phyloP scores from a whole-genome alignment of 2,113 vertebrate species.

The Coryphaenoides rupestris region DNA sequence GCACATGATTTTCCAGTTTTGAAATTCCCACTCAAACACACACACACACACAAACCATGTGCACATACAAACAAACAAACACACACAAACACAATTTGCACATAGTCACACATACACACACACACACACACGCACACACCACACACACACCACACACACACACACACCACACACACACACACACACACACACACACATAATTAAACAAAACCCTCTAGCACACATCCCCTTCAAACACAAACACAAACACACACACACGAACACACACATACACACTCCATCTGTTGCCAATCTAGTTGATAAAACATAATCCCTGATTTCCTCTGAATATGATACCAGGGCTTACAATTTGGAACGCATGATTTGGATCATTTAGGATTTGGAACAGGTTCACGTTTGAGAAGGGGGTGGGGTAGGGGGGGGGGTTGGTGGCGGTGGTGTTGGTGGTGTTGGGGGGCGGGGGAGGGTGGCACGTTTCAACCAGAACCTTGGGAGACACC shows the following conservation, averaged over 20 bases:
- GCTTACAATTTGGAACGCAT: slow-evolving; percentile 70
- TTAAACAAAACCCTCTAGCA: neutral
- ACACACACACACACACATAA: neutral
- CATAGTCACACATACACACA: neutral
- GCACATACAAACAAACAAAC: neutral
- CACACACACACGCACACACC: neutral
- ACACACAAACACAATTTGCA: neutral
- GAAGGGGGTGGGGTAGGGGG: slow-evolving; percentile 35
- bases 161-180: neutral
- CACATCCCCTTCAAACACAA: neutral
- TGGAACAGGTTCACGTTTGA: slow-evolving; percentile 64
- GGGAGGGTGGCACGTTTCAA: slow-evolving; percentile 47
- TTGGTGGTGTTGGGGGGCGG: too few species aligned
- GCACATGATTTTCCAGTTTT: slow-evolving; percentile 53
- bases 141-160: too few species aligned
- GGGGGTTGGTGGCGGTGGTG: too few species aligned
- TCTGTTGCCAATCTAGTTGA: slow-evolving; percentile 63
- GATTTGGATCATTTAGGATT: slow-evolving; percentile 65
- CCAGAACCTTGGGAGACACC: slow-evolving; percentile 70
- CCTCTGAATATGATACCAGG: slow-evolving; percentile 64
- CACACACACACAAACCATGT: neutral
- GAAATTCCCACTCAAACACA: neutral
- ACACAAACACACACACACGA: neutral
- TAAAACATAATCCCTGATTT: slow-evolving; percentile 65
- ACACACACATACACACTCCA: neutral